phyloP scores from a whole-genome alignment of 2,113 vertebrate species.

The Eulemur macaco region DNA sequence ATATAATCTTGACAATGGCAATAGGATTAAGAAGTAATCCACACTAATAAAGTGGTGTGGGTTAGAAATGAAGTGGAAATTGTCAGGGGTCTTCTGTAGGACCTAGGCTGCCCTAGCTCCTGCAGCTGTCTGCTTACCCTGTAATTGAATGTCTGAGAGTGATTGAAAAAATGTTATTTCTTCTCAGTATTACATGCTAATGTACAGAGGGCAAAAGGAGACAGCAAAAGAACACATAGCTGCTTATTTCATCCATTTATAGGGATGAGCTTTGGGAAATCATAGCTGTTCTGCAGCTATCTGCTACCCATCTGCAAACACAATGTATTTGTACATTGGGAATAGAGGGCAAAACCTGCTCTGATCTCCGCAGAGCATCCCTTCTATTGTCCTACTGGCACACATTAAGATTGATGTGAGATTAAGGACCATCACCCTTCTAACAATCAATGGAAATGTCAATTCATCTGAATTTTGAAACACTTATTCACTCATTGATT shows the following conservation, averaged over 20 bases:
- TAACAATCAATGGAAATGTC: slow-evolving; percentile 92
- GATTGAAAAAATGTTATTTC: slow-evolving; percentile 95
- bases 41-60: slow-evolving; percentile 91
- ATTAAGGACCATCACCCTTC: slow-evolving; percentile 92
- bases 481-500: slow-evolving; percentile 88
- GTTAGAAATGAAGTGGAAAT: slow-evolving; percentile 90
- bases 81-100: slow-evolving; percentile 86
- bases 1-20: slow-evolving; percentile 92
- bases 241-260: slow-evolving; percentile 93
- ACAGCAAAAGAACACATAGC: slow-evolving; percentile 91
- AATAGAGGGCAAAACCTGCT: slow-evolving; percentile 90
- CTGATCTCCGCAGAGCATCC: slow-evolving; percentile 90
- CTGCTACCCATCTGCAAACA: slow-evolving; percentile 94
- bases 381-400: slow-evolving; percentile 95
- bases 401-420: slow-evolving; percentile 99
- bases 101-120: slow-evolving; percentile 84
- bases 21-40: slow-evolving; percentile 94
- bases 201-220: slow-evolving; percentile 89
- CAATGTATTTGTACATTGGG: slow-evolving; percentile 91
- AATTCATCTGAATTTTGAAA: slow-evolving; percentile 91
- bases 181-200: slow-evolving; percentile 94
- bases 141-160: slow-evolving; percentile 94
- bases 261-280: slow-evolving; percentile 93
- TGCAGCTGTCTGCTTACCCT: slow-evolving; percentile 91
- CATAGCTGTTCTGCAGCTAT: slow-evolving; percentile 87